These are phyloP conservation scores for Porites rus DNA, from an alignment of 92 coral and sea anemone genomes.

Conservation along the genomic window DNA sequence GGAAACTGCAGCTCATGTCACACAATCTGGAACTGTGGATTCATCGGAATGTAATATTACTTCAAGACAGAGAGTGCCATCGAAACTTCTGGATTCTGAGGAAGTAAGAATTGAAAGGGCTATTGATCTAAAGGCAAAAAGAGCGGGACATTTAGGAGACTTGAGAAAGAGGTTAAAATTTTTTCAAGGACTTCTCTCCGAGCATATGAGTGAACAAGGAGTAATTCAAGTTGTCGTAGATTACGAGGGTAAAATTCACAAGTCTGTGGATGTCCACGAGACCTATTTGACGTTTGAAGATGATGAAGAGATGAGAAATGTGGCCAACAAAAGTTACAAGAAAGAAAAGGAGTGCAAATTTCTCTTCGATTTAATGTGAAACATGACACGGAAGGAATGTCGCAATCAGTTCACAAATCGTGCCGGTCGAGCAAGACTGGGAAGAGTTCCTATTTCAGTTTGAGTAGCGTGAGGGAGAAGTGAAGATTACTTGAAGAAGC, in stretches of 20 bases:
- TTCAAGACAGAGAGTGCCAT: constrained; percentile 19
- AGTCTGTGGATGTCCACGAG: constrained; percentile 61
- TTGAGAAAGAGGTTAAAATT: constrained; percentile 30
- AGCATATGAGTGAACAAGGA: constrained; percentile 15
- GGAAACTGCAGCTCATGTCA: background rate
- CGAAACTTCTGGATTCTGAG: constrained; percentile 25
- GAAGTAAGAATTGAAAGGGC: constrained; percentile 42
- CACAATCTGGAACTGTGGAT: constrained; percentile 3
- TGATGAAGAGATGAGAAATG: constrained; percentile 51
- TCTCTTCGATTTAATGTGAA: constrained; percentile 15
- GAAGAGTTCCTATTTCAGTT: constrained; percentile 32
- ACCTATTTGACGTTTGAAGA: constrained; percentile 55
- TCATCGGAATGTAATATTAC: background rate
- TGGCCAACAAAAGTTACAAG: constrained; percentile 58
- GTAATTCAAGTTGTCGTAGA: constrained; percentile 18
- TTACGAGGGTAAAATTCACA: constrained; percentile 52
- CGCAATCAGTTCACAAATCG: background rate
- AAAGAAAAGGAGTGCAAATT: constrained; percentile 50
- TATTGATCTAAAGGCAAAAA: constrained; percentile 22
- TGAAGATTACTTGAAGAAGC: constrained; percentile 60
- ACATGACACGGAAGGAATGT: constrained; percentile 5
- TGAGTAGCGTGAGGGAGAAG: constrained; percentile 53
- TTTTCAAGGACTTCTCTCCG: constrained; percentile 28
- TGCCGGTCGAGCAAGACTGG: constrained; percentile 34
- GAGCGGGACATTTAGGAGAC: constrained; percentile 55